Conservation (phyloP, 2,113 vertebrate species). For the Ailurus styani region DNA sequence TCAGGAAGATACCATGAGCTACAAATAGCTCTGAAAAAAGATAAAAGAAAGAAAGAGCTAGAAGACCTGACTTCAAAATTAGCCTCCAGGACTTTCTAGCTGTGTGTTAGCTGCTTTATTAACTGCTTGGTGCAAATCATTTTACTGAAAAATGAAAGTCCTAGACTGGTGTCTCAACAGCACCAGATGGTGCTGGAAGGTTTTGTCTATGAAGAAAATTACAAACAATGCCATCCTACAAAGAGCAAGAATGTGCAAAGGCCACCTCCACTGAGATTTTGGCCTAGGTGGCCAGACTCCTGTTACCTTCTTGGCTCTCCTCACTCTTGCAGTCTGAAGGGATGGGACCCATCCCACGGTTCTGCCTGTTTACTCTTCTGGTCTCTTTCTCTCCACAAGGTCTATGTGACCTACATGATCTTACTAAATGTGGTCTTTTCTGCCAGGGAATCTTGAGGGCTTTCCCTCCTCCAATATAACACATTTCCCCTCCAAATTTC, state of each 20-base stretch:
- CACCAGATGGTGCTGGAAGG: neutral
- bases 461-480: neutral
- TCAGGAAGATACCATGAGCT: neutral
- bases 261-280: neutral
- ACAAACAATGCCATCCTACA: neutral
- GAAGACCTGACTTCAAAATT: neutral
- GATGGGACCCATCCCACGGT: neutral
- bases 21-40: neutral
- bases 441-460: neutral
- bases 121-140: neutral
- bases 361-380: neutral
- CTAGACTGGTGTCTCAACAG: neutral
- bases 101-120: neutral
- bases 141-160: neutral
- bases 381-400: neutral
- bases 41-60: neutral
- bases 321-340: neutral
- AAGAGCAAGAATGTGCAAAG: neutral
- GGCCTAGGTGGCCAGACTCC: neutral
- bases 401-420: neutral
- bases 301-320: neutral
- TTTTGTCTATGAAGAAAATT: neutral
- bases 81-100: neutral
- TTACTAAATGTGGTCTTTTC: neutral
- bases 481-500: neutral